These are phyloP conservation scores for Sturnus vulgaris DNA, from an alignment of 2,113 vertebrate species.

Conservation along the genomic window DNA sequence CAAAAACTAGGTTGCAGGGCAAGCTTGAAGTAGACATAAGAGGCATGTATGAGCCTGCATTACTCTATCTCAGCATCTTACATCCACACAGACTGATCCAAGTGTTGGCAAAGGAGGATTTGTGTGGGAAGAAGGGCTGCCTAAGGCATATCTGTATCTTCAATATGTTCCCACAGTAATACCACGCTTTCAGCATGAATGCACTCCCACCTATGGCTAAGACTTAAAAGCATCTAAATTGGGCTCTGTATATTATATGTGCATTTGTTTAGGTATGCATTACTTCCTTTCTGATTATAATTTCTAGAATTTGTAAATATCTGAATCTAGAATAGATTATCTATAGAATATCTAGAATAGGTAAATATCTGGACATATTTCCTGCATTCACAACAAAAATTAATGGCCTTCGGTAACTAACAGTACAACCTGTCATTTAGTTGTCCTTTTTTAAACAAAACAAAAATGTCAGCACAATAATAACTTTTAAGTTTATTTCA, in stretches of 20 bases:
- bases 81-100: constrained; percentile 5
- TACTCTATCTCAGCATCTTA: neutral
- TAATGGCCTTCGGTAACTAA: neutral
- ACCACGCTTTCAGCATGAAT: neutral
- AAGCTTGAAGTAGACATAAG: neutral
- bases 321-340: too few relatives aligned
- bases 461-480: neutral
- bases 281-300: neutral
- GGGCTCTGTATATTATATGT: neutral
- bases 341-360: neutral
- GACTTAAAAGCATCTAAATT: neutral
- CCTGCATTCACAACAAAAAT: neutral
- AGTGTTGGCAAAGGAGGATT: constrained; percentile 33
- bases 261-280: neutral
- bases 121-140: constrained; percentile 25
- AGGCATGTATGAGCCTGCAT: constrained; percentile 1
- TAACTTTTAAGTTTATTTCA: neutral
- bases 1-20: neutral
- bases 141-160: constrained; percentile 49
- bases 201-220: constrained; percentile 6
- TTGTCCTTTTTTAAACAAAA: neutral
- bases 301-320: neutral
- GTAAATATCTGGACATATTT: neutral
- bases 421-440: neutral
- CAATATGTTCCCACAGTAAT: constrained; percentile 20